phyloP scores from a whole-genome alignment of 2,113 vertebrate genomes.

The Syngnathus typhle region DNA sequence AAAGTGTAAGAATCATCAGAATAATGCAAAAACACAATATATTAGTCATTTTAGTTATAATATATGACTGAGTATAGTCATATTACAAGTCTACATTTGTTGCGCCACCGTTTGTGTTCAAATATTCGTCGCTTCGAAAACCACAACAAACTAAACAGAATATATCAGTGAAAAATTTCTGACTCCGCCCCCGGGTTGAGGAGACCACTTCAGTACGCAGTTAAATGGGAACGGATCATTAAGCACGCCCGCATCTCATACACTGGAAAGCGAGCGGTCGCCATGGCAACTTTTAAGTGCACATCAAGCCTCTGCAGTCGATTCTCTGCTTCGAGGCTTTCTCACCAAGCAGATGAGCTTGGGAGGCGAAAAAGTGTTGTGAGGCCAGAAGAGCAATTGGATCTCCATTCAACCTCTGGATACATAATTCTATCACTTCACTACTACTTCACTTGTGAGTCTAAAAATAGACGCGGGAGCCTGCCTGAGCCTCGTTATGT shows the following conservation, averaged over 20 bases:
- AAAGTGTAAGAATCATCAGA: too few species aligned
- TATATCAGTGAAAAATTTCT: too few species aligned
- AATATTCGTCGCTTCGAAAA: too few species aligned
- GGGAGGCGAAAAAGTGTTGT: neutral
- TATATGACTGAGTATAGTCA: too few species aligned
- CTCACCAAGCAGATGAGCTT: neutral
- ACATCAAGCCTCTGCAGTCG: neutral
- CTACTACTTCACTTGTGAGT: neutral
- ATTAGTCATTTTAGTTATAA: too few species aligned
- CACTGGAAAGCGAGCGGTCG: neutral
- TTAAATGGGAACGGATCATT: neutral
- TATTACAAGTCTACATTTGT: too few species aligned
- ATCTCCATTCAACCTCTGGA: neutral
- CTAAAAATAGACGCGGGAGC: neutral
- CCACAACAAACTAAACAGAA: too few species aligned
- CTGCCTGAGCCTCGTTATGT: neutral
- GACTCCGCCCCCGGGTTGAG: too few species aligned
- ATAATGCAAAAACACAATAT: too few species aligned
- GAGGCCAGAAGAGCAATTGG: neutral
- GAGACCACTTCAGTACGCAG: neutral
- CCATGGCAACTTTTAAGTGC: conserved; percentile 1
- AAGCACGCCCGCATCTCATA: neutral
- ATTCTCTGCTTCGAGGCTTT: neutral
- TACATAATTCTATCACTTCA: neutral
- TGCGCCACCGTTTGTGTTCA: too few species aligned